A percentile compares a stretch with the other conserved stretches of the same genome.
Evolutionary conservation across 2,113 vertebrate genomes (phyloP).

Genomic region (Bufo gargarizans): DNA sequence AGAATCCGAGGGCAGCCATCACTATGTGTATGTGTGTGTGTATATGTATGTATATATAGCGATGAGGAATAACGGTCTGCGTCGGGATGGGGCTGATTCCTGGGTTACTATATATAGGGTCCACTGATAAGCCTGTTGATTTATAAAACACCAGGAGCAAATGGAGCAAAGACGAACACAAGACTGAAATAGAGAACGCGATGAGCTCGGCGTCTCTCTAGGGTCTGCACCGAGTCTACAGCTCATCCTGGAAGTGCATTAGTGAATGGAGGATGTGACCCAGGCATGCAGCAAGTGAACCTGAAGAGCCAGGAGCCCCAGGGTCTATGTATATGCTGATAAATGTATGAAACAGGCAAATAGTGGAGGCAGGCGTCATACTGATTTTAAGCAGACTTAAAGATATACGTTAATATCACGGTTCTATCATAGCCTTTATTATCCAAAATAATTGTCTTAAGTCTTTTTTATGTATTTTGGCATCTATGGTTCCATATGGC

Average conservation of each 20-base stretch:
- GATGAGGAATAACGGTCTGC: neutral
- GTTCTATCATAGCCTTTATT: too few species aligned
- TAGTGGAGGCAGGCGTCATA: too few species aligned
- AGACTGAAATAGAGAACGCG: neutral
- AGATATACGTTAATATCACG: too few species aligned
- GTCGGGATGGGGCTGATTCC: neutral
- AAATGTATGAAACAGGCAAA: too few species aligned
- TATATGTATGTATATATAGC: conserved; percentile 13
- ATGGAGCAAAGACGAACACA: neutral
- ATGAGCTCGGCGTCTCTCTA: neutral
- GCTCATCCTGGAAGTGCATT: neutral
- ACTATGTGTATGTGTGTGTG: neutral
- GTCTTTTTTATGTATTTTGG: too few species aligned
- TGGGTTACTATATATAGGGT: neutral
- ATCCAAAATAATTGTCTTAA: too few species aligned
- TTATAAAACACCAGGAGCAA: neutral
- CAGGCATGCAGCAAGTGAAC: neutral
- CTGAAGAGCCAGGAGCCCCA: neutral
- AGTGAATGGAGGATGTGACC: neutral
- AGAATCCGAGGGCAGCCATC: neutral
- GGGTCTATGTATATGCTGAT: neutral
- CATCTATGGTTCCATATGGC: too few species aligned
- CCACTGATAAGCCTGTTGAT: neutral
- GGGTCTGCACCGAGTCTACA: neutral
- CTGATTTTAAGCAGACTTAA: too few species aligned